A percentile compares a stretch with the other conserved stretches of the same genome.
These are phyloP conservation scores for Galeruca laticollis DNA, from an alignment of 2,888 invertebrate genomes.

Conservation along the genomic window DNA sequence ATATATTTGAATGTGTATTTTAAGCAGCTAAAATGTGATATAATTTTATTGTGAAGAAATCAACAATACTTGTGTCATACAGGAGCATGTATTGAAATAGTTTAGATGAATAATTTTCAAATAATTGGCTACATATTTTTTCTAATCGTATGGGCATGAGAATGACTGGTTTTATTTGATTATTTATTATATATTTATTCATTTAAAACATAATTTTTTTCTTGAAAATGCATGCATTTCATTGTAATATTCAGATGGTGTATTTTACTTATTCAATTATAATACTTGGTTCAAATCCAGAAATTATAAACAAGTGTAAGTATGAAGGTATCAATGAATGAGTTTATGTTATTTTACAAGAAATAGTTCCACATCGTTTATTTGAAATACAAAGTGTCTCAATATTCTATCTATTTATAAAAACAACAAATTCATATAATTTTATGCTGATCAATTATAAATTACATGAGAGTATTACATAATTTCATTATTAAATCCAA, in stretches of 20 bases:
- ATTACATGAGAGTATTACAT: no score
- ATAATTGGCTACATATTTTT: slow-evolving; percentile 26
- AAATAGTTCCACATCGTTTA: no score
- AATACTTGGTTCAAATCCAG: no score
- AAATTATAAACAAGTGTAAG: no score
- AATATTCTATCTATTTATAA: no score
- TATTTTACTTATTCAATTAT: not conserved
- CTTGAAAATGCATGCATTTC: slow-evolving; percentile 1
- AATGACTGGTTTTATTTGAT: slow-evolving; percentile 7
- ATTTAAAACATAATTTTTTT: not conserved
- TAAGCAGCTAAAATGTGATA: not conserved
- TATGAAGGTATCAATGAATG: no score
- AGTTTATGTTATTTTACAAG: no score
- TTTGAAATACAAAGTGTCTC: no score
- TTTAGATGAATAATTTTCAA: slow-evolving; percentile 14
- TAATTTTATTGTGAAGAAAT: not conserved
- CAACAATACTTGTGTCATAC: not conserved
- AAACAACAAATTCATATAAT: no score
- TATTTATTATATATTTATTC: slow-evolving; percentile 12
- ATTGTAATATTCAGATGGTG: not conserved
- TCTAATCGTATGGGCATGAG: slow-evolving; percentile 25
- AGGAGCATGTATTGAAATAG: not conserved
- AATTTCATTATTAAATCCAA: no score
- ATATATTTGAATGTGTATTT: no score
- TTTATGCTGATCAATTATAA: no score